These are phyloP conservation scores for Rhabdophis nuchalis DNA, from an alignment of 2,797 vertebrate genomes.

Conservation along the genomic window DNA sequence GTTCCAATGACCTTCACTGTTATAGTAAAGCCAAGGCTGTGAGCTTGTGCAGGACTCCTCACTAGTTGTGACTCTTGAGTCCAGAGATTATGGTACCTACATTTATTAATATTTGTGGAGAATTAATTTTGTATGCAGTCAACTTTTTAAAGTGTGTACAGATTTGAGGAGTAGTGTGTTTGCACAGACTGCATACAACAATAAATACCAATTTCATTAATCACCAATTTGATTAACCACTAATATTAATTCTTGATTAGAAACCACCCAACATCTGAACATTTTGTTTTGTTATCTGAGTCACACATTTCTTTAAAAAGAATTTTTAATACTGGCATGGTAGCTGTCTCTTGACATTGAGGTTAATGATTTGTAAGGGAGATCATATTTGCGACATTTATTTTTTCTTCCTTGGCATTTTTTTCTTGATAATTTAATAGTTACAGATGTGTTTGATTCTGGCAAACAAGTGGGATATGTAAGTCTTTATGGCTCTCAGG, in stretches of 20 bases:
- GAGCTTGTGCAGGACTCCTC: neutral
- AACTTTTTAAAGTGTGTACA: neutral
- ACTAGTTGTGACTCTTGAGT: neutral
- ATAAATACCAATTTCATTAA: neutral
- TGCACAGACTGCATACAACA: neutral
- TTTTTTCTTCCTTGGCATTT: neutral
- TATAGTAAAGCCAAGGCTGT: neutral
- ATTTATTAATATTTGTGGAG: neutral
- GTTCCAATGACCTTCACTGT: neutral
- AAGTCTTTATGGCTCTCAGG: neutral
- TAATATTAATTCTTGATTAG: no score
- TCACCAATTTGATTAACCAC: neutral
- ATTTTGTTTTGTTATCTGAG: neutral
- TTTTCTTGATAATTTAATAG: neutral
- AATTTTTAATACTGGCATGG: neutral
- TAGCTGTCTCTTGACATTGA: neutral
- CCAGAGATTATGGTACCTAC: neutral
- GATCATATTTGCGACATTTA: neutral
- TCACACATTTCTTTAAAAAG: neutral
- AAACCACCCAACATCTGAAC: neutral
- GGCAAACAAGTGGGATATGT: neutral
- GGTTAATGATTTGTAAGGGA: no score
- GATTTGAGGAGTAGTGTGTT: neutral
- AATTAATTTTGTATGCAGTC: neutral
- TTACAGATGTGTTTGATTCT: neutral